Percentiles rank a stretch among this genome's conserved stretches.
Evolutionary conservation across 2,888 invertebrate species (phyloP).

Genomic region (Mythimna impura): DNA sequence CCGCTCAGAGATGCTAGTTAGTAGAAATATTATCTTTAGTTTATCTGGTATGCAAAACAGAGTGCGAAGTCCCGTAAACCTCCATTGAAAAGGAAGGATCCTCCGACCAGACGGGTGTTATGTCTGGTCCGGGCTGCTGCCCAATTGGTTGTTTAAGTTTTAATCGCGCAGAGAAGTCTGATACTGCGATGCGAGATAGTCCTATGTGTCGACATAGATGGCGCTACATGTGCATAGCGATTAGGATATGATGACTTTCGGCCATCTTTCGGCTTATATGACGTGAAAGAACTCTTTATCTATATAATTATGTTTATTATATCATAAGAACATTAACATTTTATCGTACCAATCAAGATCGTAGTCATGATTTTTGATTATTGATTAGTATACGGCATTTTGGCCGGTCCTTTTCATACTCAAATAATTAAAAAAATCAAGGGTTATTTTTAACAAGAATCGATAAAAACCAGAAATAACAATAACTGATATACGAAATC

Average conservation of each 20-base stretch:
- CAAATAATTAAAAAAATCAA: not conserved
- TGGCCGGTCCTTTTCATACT: not conserved
- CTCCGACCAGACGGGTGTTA: no score
- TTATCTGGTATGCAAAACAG: no score
- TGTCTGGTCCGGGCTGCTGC: no score
- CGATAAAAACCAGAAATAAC: not conserved
- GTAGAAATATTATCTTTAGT: no score
- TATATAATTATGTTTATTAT: not conserved
- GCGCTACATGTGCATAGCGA: not conserved
- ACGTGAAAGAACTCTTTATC: constrained; percentile 23
- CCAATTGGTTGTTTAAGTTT: no score
- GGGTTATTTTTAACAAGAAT: not conserved
- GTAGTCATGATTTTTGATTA: not conserved
- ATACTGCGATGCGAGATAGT: no score
- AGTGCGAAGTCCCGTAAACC: no score
- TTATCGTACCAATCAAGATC: not conserved
- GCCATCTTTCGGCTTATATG: constrained; percentile 2
- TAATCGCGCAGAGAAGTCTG: no score
- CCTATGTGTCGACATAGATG: no score
- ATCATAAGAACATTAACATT: not conserved
- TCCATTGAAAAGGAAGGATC: no score
- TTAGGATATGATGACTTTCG: constrained; percentile 6
- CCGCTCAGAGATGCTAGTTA: no score
- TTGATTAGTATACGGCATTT: not conserved
- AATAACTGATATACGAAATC: not conserved